Base-by-base conservation (phyloP, 2,797 vertebrate genomes). In the Leucoraja ocellata region DNA sequence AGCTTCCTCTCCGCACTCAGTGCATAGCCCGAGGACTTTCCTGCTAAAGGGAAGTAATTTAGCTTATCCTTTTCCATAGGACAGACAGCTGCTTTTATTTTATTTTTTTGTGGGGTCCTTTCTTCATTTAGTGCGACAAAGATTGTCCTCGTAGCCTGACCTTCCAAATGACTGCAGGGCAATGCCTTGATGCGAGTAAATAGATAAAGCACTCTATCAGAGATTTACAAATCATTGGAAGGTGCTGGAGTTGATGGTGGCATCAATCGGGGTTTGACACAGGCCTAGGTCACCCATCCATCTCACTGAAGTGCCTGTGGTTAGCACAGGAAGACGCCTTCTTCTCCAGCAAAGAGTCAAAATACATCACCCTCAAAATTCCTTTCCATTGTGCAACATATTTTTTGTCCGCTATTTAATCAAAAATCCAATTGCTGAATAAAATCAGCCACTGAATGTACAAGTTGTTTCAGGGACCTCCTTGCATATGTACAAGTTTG, bases 121-220 rank as follows among this genome's bases (percentile, higher is more conserved):
- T 98, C 98, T 97, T 98, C 97, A 98, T 98, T 99, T 98, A 98
- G 97, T 97, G 97, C 96, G 95, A 97, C 97, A 97, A 97, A 98
- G 97, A 98, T 96, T 97, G 97, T 99, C 98, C 98, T 99, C 97
- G 96, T 97, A 97, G 96, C 98, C 98, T 98, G 98, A 99, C 98
- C 98, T 98, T 98, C 96, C 96, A 96, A 94, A 94, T 95, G 97
- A 97, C 98, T 97, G 96, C 95, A 94, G 98, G 98, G 97, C 96
- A 96, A 97, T 98, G 98, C 98, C 99, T 98, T 99, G 96, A n/a
- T 98, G 98, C 98, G 98, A 98, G 98, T 98, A 99, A 99, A 98
- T 98, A 99, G 98, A 99, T 99, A 99, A 99, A 98, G 98, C 97
- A 99, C 98, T 99, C 98, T 98, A 99, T 99, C 98, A 99, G 98